A percentile compares a stretch with the other conserved stretches of the same genome.
Conservation (phyloP, 1,140 invertebrate genomes). For the Pentalonia nigronervosa region DNA sequence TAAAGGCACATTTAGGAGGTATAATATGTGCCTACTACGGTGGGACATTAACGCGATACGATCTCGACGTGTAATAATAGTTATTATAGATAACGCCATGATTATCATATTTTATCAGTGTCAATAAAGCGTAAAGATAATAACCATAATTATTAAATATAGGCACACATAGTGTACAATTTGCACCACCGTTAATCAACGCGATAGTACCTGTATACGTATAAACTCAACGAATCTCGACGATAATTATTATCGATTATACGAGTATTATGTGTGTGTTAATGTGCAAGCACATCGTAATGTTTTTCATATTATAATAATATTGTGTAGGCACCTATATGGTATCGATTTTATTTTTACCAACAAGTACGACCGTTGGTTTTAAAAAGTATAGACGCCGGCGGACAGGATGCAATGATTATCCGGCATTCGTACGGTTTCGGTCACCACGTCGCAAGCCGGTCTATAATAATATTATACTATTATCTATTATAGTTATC, state of each 20-base stretch:
- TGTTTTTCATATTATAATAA: not conserved
- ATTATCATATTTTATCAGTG: slow-evolving; percentile 11
- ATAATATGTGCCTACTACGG: not conserved
- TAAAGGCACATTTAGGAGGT: not conserved
- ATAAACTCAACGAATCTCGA: not conserved
- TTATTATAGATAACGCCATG: not conserved
- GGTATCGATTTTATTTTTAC: not conserved
- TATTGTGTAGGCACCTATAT: not conserved
- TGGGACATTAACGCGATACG: not conserved
- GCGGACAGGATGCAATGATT: not conserved
- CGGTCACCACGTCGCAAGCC: not conserved
- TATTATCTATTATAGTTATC: not conserved
- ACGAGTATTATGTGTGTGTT: not conserved
- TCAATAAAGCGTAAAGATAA: not conserved
- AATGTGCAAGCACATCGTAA: not conserved
- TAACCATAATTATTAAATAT: not conserved
- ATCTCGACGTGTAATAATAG: not conserved
- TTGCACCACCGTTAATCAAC: not conserved
- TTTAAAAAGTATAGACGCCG: not conserved
- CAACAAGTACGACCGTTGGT: not conserved
- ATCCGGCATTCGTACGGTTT: not conserved
- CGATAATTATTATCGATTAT: not conserved
- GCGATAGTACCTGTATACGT: not conserved
- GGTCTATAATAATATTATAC: not conserved
- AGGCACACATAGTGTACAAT: not conserved